These are phyloP conservation scores for Falco biarmicus DNA, from an alignment of 2,797 vertebrate species.

Conservation along the genomic window DNA sequence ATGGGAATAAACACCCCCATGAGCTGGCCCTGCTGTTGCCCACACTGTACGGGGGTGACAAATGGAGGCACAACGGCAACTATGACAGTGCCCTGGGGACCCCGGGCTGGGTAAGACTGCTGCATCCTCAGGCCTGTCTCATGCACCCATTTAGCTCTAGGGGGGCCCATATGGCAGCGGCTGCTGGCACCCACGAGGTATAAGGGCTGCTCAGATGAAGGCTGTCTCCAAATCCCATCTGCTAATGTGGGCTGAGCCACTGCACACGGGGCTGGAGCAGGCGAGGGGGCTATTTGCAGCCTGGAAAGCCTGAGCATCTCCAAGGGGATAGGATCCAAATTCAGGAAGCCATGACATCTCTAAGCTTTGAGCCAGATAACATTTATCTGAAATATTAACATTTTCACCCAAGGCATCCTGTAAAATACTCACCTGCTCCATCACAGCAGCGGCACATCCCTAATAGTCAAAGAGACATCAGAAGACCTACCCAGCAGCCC, in stretches of 20 bases:
- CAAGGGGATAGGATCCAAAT: neutral
- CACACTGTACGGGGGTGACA: fast-evolving
- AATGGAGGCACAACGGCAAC: neutral
- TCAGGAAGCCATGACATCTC: neutral
- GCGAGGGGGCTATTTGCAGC: neutral
- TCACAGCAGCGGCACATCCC: neutral
- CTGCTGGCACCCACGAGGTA: neutral
- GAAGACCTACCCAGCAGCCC: neutral
- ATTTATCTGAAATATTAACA: neutral
- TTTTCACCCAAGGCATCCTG: neutral
- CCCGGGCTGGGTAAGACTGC: neutral
- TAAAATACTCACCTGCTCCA: neutral
- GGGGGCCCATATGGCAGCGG: neutral
- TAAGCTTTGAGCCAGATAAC: neutral
- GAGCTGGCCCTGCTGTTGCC: neutral
- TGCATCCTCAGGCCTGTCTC: neutral
- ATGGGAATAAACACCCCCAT: neutral
- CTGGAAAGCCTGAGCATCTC: neutral
- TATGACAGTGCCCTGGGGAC: fast-evolving
- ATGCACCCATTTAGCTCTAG: neutral
- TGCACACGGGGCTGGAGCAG: neutral
- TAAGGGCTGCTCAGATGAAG: neutral
- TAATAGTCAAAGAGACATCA: neutral
- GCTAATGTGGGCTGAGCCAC: neutral
- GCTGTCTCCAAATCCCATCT: neutral